These are phyloP conservation scores for Choloepus hoffmanni DNA, from an alignment of 2,113 vertebrate genomes.

Conservation along the genomic window DNA sequence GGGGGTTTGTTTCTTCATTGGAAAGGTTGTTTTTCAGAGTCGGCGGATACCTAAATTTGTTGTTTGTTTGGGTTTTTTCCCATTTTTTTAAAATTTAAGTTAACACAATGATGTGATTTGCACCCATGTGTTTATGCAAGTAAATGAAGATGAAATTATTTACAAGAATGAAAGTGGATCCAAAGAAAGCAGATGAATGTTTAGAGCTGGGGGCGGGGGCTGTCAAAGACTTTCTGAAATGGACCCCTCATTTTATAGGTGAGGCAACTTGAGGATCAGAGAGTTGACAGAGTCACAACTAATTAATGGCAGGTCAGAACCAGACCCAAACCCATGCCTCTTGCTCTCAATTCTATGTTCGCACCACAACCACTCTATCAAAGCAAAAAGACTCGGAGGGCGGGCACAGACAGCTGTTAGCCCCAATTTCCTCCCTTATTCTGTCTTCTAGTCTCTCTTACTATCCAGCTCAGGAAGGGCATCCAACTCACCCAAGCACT, in stretches of 20 bases:
- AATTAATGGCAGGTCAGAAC: not conserved
- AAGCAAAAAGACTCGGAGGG: not conserved
- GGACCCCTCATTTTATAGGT: not conserved
- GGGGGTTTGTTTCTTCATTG: not conserved
- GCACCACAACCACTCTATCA: accelerated
- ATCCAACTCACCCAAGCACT: accelerated
- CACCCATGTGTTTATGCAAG: not conserved
- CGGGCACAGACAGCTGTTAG: accelerated
- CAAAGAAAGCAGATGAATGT: not conserved
- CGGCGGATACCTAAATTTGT: not conserved
- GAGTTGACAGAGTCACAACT: not conserved
- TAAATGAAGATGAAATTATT: not conserved
- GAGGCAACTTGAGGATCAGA: not conserved
- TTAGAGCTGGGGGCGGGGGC: accelerated
- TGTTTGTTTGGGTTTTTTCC: not conserved
- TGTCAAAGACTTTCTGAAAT: not conserved
- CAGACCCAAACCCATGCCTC: not conserved
- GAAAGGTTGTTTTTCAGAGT: not conserved
- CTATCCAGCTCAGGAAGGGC: not conserved
- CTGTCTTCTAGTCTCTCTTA: not conserved
- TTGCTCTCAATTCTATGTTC: accelerated
- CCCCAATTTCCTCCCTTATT: not conserved
- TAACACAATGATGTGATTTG: not conserved
- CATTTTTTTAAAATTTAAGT: not conserved
- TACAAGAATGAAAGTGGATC: not conserved